Base-by-base conservation (phyloP, 2,888 invertebrate species). In the Sphinx pinastri region DNA sequence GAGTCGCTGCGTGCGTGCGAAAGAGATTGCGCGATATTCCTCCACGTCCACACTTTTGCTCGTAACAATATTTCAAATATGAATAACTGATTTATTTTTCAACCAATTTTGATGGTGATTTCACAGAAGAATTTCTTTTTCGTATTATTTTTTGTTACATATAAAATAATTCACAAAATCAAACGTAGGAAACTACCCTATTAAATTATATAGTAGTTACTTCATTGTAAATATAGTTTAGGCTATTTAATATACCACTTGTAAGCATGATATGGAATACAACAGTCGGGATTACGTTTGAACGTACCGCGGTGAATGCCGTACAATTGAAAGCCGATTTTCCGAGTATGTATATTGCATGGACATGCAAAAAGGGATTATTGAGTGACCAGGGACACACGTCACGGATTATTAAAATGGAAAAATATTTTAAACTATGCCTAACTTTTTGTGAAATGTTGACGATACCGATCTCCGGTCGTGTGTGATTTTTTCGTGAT, bases 321-420 rank as follows among this genome's bases (percentile, higher is more conserved):
- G 47, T 55, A 55, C 38, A 55, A 57, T 57, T 16, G 12, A 19
- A 57, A 19, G 45, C 68, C 31, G 45, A 55, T 55, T 55, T 57
- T 68, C 16, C 16, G 47, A 14, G 31, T 19, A 47, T 45, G 31
- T 38, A 38, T 45, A 38, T 38, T 38, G 38, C 38, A 38, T 38
- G 55, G 54, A 38, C 54, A 45, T 52, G 11, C 38, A 16, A 31
- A 55, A 67, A 54, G 16, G 38, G 38, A 54, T 67, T 57, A 68
- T 68, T 68, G 68, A 68, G 57, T 68, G 55, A 57, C 55, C 45
- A 54, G 19, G 19, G 57, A 68, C 54, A 68, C 54, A 52, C 19
- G 57, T 57, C 57, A 68, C 55, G 45, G 55, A 16, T 31, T 57
- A 57, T 52, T 67, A 25, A 57, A 68, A 55, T 55, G 54, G 47